Conservation (phyloP, 2,797 vertebrate genomes). For the Myripristis jacobus region DNA sequence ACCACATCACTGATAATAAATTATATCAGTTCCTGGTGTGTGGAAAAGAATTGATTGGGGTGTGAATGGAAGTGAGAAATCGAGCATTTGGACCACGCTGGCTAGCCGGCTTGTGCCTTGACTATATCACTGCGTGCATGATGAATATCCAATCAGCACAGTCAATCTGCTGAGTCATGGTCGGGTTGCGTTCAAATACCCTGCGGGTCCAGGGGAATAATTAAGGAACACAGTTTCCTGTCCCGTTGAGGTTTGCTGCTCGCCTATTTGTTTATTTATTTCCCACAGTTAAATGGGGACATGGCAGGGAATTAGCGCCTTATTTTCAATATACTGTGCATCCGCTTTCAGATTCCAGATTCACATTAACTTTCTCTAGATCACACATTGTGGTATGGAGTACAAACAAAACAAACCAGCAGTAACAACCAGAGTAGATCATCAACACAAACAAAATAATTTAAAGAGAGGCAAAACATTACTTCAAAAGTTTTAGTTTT, state of each 20-base stretch:
- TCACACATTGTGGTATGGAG: too few relatives aligned
- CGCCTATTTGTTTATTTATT: conserved; percentile 76
- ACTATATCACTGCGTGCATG: conserved; percentile 63
- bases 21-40: conserved; percentile 12
- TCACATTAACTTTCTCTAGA: too few relatives aligned
- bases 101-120: conserved; percentile 53
- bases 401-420: too few relatives aligned
- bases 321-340: conserved; percentile 46
- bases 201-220: conserved; percentile 73
- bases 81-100: conserved; percentile 43
- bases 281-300: conserved; percentile 52
- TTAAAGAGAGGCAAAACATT: too few relatives aligned
- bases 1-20: conserved; percentile 16
- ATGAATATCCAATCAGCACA: conserved; percentile 83
- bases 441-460: too few relatives aligned
- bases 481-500: too few relatives aligned
- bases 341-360: conserved; percentile 53
- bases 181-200: conserved; percentile 80
- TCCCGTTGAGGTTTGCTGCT: conserved; percentile 63
- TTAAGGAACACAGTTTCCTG: conserved; percentile 71
- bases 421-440: too few relatives aligned
- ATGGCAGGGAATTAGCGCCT: conserved; percentile 48
- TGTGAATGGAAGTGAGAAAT: conserved; percentile 46
- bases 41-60: conserved; percentile 19
- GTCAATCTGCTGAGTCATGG: conserved; percentile 85